These are phyloP conservation scores for Cyrtodaria siliqua DNA, from an alignment of 2,888 invertebrate species.

Conservation along the genomic window DNA sequence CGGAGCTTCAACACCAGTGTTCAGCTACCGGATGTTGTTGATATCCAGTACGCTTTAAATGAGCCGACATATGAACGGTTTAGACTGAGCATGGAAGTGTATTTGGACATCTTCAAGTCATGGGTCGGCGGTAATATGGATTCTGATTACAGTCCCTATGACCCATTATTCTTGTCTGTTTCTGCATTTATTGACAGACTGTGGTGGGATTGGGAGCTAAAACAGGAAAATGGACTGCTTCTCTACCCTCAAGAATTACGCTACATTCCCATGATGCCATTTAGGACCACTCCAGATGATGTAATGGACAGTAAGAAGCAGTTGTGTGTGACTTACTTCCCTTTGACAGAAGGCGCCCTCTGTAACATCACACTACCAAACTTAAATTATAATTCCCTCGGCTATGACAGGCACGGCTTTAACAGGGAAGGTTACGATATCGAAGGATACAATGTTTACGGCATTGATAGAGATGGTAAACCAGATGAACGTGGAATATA, in stretches of 20 bases:
- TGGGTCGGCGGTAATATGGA: conserved; percentile 84
- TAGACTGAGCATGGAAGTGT: conserved; percentile 75
- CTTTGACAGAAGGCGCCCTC: conserved; percentile 72
- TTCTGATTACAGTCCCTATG: conserved; percentile 80
- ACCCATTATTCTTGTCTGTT: conserved; percentile 82
- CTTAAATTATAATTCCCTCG: conserved; percentile 74
- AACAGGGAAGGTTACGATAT: conserved; percentile 75
- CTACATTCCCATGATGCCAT: conserved; percentile 81
- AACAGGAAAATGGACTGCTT: conserved; percentile 72
- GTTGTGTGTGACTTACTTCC: conserved; percentile 82
- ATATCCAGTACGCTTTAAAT: conserved; percentile 79
- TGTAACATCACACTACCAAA: conserved; percentile 76
- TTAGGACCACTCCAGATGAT: conserved; percentile 81
- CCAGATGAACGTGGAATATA: conserved; percentile 72
- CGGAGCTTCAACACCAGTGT: conserved; percentile 79
- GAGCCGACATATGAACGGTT: conserved; percentile 78
- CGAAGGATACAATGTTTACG: conserved; percentile 76
- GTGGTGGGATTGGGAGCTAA: conserved; percentile 82
- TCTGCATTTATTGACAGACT: conserved; percentile 84
- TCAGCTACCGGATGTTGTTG: conserved; percentile 80
- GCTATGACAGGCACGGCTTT: conserved; percentile 78
- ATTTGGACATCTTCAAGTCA: conserved; percentile 76
- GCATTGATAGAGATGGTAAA: conserved; percentile 75
- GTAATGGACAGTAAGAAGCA: conserved; percentile 79
- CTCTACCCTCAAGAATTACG: conserved; percentile 74